A percentile compares a stretch with the other conserved stretches of the same genome.
These are phyloP conservation scores for Athalia cordata DNA, from an alignment of 2,888 invertebrate species.

Conservation along the genomic window DNA sequence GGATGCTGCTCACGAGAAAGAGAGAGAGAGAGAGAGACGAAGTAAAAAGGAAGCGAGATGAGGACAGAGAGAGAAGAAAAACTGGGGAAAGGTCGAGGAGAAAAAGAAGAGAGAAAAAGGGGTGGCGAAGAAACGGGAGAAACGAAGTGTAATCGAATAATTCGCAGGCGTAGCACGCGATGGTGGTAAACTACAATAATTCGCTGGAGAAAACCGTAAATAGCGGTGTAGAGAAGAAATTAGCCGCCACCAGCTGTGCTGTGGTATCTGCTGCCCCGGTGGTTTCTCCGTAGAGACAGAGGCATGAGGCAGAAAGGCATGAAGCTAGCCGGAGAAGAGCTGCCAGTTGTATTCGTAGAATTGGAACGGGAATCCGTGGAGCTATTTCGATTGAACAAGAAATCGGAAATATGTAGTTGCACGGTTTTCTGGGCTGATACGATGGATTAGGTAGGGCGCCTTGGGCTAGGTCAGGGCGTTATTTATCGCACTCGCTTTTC, in stretches of 20 bases:
- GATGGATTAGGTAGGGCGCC: conserved; percentile 12
- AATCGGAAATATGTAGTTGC: conserved; percentile 24
- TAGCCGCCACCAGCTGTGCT: conserved; percentile 50
- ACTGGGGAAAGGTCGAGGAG: not conserved
- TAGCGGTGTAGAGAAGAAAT: conserved; percentile 54
- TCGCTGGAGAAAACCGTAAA: conserved; percentile 56
- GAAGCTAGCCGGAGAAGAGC: not conserved
- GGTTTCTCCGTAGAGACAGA: conserved; percentile 1
- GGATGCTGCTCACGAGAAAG: conserved; percentile 17
- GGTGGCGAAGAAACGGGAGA: conserved; percentile 32
- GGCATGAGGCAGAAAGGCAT: not conserved
- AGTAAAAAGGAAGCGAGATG: conserved; percentile 33
- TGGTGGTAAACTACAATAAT: conserved; percentile 52
- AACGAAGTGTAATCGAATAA: conserved; percentile 55
- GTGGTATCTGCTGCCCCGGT: conserved; percentile 38
- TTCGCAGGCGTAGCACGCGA: conserved; percentile 55
- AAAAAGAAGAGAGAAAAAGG: conserved; percentile 30
- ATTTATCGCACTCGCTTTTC: conserved; percentile 3
- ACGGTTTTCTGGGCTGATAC: not conserved
- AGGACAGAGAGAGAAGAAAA: conserved; percentile 50
- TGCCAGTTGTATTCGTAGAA: not conserved
- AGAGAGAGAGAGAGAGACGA: conserved; percentile 15
- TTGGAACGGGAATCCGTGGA: conserved; percentile 28
- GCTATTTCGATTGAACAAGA: conserved; percentile 42
- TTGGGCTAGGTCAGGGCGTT: conserved; percentile 19